phyloP scores from a whole-genome alignment of 1,140 invertebrate species.

The Augochlora pura region DNA sequence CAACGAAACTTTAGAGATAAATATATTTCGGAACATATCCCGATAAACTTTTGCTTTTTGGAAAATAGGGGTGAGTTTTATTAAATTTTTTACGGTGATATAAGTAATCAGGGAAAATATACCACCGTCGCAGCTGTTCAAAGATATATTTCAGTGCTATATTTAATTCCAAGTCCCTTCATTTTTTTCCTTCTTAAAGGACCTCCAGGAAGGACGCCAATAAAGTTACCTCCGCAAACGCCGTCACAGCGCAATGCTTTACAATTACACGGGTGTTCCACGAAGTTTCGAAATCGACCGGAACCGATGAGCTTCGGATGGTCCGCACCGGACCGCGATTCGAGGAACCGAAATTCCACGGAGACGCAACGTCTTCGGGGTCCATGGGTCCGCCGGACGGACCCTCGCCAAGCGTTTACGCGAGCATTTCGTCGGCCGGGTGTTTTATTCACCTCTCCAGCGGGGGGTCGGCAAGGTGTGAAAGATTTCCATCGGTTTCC shows the following conservation, averaged over 20 bases:
- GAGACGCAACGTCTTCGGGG: constrained; percentile 5
- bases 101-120: no score
- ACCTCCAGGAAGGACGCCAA: neutral
- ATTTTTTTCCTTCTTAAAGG: neutral
- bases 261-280: constrained; percentile 39
- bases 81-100: no score
- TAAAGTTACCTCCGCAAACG: constrained; percentile 32
- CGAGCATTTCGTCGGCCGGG: constrained; percentile 32
- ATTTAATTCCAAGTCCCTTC: no score
- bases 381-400: neutral
- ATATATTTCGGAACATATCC: no score
- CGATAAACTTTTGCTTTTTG: no score
- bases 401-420: neutral
- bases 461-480: constrained; percentile 57
- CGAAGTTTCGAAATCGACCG: constrained; percentile 33
- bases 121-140: no score
- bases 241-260: constrained; percentile 1
- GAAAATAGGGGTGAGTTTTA: no score
- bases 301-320: constrained; percentile 38
- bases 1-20: neutral
- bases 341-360: constrained; percentile 19
- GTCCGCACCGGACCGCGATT: neutral
- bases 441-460: constrained; percentile 51
- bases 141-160: no score
- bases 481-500: constrained; percentile 58